A percentile compares a stretch with the other conserved stretches of the same genome.
Conservation (phyloP, 1,140 invertebrate genomes). For the Drosophila ananassae region DNA sequence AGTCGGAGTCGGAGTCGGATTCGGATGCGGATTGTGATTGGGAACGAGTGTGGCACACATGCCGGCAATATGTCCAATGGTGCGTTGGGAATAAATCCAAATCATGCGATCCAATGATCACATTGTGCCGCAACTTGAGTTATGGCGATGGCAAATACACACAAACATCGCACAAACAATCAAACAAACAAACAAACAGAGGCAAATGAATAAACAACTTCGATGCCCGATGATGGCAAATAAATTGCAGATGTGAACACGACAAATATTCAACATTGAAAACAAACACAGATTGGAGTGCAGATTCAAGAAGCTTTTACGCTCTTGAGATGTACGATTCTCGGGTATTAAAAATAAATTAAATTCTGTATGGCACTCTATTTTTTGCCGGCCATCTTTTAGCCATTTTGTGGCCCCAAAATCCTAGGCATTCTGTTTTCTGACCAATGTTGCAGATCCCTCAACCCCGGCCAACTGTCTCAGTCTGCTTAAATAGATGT, state of each 20-base stretch:
- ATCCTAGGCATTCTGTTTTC: not conserved
- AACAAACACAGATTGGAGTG: constrained; percentile 25
- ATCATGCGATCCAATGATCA: constrained; percentile 82
- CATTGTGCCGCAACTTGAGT: constrained; percentile 78
- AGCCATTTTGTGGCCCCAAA: too few relatives aligned
- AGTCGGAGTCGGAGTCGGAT: constrained; percentile 1
- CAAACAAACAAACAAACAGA: constrained; percentile 24
- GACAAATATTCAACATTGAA: constrained; percentile 41
- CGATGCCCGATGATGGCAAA: constrained; percentile 61
- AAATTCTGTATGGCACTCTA: not conserved
- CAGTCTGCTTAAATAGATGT: constrained; percentile 63
- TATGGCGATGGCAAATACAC: constrained; percentile 53
- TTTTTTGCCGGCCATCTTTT: not conserved
- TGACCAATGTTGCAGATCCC: constrained; percentile 41
- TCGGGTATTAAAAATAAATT: constrained; percentile 3
- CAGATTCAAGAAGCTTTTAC: constrained; percentile 8
- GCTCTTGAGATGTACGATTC: not conserved
- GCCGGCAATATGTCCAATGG: constrained; percentile 80
- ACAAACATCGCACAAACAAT: constrained; percentile 4
- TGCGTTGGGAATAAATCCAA: constrained; percentile 79
- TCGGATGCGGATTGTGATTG: constrained; percentile 26
- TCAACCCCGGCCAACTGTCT: constrained; percentile 13
- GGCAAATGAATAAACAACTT: constrained; percentile 52
- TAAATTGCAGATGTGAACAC: constrained; percentile 71
- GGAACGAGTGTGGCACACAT: constrained; percentile 72